These are phyloP conservation scores for Lemur catta DNA, from an alignment of 2,797 vertebrate genomes.

Conservation along the genomic window DNA sequence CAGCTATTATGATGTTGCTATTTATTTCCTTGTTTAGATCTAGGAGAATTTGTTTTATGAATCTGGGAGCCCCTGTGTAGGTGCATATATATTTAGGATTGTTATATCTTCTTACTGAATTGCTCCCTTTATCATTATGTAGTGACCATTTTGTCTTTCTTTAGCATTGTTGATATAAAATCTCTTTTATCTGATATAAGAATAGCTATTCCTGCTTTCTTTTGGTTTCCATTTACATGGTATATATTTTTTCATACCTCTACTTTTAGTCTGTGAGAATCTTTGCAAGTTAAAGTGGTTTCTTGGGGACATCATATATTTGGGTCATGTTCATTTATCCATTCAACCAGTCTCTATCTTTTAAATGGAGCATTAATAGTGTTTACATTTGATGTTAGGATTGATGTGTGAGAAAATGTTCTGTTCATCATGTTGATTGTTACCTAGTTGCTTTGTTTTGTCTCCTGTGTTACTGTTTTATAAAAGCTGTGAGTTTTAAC, in stretches of 20 bases:
- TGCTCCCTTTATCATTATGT: not conserved
- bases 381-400: not conserved
- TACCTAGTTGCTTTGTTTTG: not conserved
- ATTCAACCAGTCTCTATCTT: not conserved
- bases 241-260: not conserved
- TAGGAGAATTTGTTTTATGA: not conserved
- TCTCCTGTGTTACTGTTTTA: not conserved
- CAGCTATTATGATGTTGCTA: not conserved
- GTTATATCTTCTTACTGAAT: not conserved
- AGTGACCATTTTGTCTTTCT: not conserved
- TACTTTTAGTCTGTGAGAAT: not conserved
- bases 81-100: not conserved
- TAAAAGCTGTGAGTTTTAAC: not conserved
- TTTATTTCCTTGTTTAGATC: not conserved
- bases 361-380: not conserved
- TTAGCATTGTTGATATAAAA: not conserved
- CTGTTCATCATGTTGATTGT: not conserved
- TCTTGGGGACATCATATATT: not conserved
- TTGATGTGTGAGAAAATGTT: not conserved
- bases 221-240: not conserved
- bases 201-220: not conserved
- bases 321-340: not conserved
- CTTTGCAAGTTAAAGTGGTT: not conserved
- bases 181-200: not conserved
- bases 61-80: not conserved